phyloP scores from a whole-genome alignment of 2,113 vertebrate species.

The rabbit (Oryctolagus cuniculus) region mOryCun1.1 NC_091439.1:63254501-63255000 shows the following conservation, averaged over 20 bases:
- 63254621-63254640: neutral
- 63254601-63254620: neutral
- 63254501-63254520: constrained; percentile 7
- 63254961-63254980: too few relatives aligned
- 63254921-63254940: too few relatives aligned
- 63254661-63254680: neutral
- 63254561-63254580: neutral
- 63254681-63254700: neutral
- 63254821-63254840: neutral
- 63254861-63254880: too few relatives aligned
- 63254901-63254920: too few relatives aligned
- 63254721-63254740: neutral
- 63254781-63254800: neutral
- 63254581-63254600: neutral
- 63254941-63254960: too few relatives aligned
- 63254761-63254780: neutral
- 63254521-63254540: neutral
- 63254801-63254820: neutral
- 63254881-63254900: too few relatives aligned
- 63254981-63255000: too few relatives aligned
- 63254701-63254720: neutral
- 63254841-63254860: too few relatives aligned
- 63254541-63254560: neutral
- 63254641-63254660: neutral
- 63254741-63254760: neutral